These are phyloP conservation scores for Anthopleura sola DNA, from an alignment of 64 coral and sea anemone genomes.

Conservation along the genomic window DNA sequence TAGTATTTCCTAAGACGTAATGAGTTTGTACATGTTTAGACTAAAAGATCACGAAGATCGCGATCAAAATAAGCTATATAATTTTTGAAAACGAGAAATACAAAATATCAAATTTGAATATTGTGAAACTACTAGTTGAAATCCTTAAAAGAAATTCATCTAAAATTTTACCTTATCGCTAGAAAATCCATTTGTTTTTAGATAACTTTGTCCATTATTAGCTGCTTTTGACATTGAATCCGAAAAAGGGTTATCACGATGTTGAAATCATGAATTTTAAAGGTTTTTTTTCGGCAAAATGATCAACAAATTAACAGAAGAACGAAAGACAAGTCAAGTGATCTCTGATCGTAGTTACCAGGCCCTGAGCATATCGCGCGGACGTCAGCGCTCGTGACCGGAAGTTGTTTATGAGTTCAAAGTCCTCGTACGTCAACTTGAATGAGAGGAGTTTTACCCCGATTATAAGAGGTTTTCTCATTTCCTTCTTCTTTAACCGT, in stretches of 20 bases:
- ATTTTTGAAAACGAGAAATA: neutral
- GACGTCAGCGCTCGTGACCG: conserved; percentile 18
- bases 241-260: neutral
- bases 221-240: conserved; percentile 16
- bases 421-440: neutral
- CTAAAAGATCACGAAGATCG: neutral
- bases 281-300: neutral
- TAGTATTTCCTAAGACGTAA: neutral
- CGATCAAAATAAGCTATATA: neutral
- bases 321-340: neutral
- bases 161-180: neutral
- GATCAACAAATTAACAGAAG: neutral
- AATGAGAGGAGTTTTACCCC: too few relatives aligned
- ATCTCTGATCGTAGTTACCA: conserved; percentile 20
- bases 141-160: neutral
- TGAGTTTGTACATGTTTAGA: neutral
- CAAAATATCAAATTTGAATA: neutral
- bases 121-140: neutral
- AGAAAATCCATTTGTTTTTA: conserved; percentile 12
- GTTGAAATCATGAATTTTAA: conserved; percentile 13
- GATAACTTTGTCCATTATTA: neutral
- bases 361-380: neutral
- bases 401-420: conserved; percentile 5
- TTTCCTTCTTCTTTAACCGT: too few relatives aligned
- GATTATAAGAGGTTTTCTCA: too few relatives aligned